Evolutionary conservation across 2,888 invertebrate genomes (phyloP).

Genomic region (Mesoligia furuncula): DNA sequence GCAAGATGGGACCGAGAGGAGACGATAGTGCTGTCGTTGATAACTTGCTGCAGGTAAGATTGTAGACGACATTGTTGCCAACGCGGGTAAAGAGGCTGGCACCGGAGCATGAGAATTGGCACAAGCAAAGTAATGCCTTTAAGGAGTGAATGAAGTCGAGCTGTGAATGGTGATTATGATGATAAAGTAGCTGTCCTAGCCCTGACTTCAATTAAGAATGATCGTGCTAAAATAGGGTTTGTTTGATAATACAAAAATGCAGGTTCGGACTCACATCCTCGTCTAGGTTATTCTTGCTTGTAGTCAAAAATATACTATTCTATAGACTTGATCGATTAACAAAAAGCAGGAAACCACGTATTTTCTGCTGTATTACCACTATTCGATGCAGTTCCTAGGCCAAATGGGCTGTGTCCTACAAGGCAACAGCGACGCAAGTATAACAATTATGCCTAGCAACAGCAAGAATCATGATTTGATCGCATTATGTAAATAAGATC

Average conservation of each 20-base stretch:
- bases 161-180: background rate
- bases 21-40: conserved; percentile 94
- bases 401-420: background rate
- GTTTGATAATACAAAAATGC: background rate
- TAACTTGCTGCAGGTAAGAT: conserved; percentile 90
- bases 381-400: background rate
- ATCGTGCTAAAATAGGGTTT: background rate
- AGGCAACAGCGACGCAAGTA: too few relatives aligned
- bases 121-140: background rate
- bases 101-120: background rate
- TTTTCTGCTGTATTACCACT: background rate
- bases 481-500: background rate
- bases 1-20: conserved; percentile 94
- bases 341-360: background rate
- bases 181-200: background rate
- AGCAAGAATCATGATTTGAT: background rate
- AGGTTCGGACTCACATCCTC: background rate
- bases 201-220: too few relatives aligned
- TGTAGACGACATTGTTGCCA: background rate
- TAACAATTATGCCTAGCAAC: background rate
- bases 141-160: background rate
- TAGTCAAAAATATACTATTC: too few relatives aligned
- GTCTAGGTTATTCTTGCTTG: background rate
- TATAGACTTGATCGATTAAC: background rate
- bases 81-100: background rate